phyloP scores from a whole-genome alignment of 2,113 vertebrate species.

The Hippocampus zosterae region DNA sequence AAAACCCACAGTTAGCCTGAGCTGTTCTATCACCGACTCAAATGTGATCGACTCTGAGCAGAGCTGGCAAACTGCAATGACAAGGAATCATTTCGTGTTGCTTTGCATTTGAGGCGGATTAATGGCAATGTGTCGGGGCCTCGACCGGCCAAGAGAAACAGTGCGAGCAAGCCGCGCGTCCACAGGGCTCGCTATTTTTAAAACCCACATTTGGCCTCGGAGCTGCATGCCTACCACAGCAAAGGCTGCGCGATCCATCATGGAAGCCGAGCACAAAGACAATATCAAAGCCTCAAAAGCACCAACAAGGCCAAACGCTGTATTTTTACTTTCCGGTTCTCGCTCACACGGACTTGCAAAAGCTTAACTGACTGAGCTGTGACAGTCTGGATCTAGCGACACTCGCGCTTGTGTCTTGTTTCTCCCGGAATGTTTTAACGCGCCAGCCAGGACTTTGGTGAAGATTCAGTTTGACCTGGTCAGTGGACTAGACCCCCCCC shows the following conservation, averaged over 20 bases:
- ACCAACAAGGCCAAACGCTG: constrained; percentile 57
- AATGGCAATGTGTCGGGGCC: constrained; percentile 51
- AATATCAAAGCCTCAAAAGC: constrained; percentile 55
- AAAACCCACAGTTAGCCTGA: constrained; percentile 27
- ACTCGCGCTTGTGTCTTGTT: constrained; percentile 30
- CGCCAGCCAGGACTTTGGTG: constrained; percentile 26
- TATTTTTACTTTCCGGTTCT: constrained; percentile 46
- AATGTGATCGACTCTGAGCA: constrained; percentile 46
- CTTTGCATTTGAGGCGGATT: constrained; percentile 55
- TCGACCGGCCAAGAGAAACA: constrained; percentile 61
- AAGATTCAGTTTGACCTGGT: constrained; percentile 54
- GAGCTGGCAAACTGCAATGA: constrained; percentile 30
- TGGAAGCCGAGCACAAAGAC: constrained; percentile 53
- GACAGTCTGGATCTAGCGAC: constrained; percentile 42
- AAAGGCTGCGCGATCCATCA: constrained; percentile 53
- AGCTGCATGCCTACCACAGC: constrained; percentile 49
- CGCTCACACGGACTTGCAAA: constrained; percentile 4
- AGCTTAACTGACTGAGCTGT: constrained; percentile 13
- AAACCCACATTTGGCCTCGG: constrained; percentile 48
- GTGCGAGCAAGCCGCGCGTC: constrained; percentile 51
- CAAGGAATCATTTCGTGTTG: constrained; percentile 35
- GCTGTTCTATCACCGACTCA: constrained; percentile 24
- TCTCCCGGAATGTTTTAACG: constrained; percentile 7
- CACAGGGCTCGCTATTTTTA: constrained; percentile 62
- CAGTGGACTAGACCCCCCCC: constrained; percentile 36